Evolutionary conservation across 2,888 invertebrate species (phyloP).

Genomic region (Synergus itoensis): DNA sequence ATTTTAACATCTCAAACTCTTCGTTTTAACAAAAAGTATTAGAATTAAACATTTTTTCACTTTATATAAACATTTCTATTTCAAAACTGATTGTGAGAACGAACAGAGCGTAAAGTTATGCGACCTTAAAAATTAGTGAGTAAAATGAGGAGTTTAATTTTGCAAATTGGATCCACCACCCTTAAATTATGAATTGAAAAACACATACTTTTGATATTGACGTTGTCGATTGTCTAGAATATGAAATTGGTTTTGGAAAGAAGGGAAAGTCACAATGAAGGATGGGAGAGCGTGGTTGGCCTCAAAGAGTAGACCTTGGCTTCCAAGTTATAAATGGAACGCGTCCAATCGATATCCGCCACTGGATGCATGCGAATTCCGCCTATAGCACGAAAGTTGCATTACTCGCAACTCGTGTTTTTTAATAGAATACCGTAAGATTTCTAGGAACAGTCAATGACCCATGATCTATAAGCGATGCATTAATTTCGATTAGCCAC

Average conservation of each 20-base stretch:
- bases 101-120: too few relatives aligned
- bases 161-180: too few relatives aligned
- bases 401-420: conserved; percentile 30
- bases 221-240: too few relatives aligned
- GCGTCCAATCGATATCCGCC: conserved; percentile 53
- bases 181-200: too few relatives aligned
- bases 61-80: too few relatives aligned
- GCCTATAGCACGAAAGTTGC: conserved; percentile 53
- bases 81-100: too few relatives aligned
- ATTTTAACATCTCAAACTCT: too few relatives aligned
- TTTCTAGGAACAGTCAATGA: conserved; percentile 58
- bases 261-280: conserved; percentile 41
- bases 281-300: conserved; percentile 46
- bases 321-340: conserved; percentile 54
- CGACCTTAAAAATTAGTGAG: too few relatives aligned
- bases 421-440: conserved; percentile 47
- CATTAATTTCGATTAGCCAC: conserved; percentile 55
- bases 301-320: conserved; percentile 54
- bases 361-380: conserved; percentile 52
- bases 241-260: conserved; percentile 9
- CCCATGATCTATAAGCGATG: conserved; percentile 52
- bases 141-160: too few relatives aligned
- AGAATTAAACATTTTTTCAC: too few relatives aligned
- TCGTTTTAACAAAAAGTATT: too few relatives aligned
- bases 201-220: too few relatives aligned